Conservation (phyloP, 2,797 vertebrate species). For the Arnoldichthys spilopterus region DNA sequence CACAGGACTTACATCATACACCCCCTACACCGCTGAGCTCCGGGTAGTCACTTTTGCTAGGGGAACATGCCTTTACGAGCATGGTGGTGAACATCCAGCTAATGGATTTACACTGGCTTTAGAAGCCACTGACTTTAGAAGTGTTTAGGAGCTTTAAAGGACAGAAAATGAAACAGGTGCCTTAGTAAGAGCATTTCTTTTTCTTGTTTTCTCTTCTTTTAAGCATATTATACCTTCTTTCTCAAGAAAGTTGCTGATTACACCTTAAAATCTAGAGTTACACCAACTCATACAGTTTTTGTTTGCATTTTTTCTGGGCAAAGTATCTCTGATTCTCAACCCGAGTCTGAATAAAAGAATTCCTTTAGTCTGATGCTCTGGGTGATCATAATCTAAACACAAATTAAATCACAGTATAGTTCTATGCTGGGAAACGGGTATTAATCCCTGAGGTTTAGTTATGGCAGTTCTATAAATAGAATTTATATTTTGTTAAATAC, state of each 20-base stretch:
- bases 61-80: constrained; percentile 1
- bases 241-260: neutral
- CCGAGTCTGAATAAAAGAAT: too few species aligned
- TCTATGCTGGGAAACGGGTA: too few species aligned
- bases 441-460: too few species aligned
- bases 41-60: neutral
- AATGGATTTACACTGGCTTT: constrained; percentile 18
- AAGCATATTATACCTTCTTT: neutral
- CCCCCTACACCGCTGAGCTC: neutral
- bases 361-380: too few species aligned
- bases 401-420: too few species aligned
- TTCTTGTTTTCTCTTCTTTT: constrained; percentile 2
- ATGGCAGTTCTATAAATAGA: too few species aligned
- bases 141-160: neutral
- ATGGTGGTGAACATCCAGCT: constrained; percentile 9
- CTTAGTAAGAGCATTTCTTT: neutral
- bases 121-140: neutral
- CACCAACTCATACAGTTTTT: too few species aligned
- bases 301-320: too few species aligned
- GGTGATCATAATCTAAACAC: too few species aligned
- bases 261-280: neutral
- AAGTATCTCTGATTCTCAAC: too few species aligned
- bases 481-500: too few species aligned
- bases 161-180: neutral
- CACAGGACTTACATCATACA: constrained; percentile 40